A percentile compares a stretch with the other conserved stretches of the same genome.
phyloP scores from a whole-genome alignment of 1,140 invertebrate genomes.

The Drosophila aff. region DNA sequence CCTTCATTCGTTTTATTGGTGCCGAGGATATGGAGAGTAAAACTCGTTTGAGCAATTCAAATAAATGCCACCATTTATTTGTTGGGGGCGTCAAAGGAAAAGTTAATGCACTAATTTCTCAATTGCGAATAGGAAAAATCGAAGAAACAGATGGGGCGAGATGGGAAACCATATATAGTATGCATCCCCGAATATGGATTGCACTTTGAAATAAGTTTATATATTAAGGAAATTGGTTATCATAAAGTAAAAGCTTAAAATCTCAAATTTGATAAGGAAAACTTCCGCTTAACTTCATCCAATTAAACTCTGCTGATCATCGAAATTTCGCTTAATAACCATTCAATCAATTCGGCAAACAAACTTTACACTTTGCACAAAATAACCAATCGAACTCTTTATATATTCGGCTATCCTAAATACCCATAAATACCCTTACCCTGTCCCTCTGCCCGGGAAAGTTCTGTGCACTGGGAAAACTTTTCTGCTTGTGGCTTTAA shows the following conservation, averaged over 20 bases:
- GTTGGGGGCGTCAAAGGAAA: conserved; percentile 74
- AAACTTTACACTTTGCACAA: conserved; percentile 30
- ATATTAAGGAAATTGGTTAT: not conserved
- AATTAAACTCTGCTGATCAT: conserved; percentile 20
- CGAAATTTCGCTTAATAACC: conserved; percentile 37
- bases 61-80: conserved; percentile 78
- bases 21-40: conserved; percentile 47
- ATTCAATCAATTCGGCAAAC: conserved; percentile 30
- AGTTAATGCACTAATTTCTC: conserved; percentile 81
- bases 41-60: conserved; percentile 77
- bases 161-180: not conserved
- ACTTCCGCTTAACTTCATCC: conserved; percentile 10
- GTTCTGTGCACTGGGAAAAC: conserved; percentile 49
- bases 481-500: conserved; percentile 79
- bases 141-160: not conserved
- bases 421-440: conserved; percentile 52
- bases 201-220: conserved; percentile 3
- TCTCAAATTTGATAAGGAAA: not conserved
- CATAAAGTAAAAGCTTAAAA: not conserved
- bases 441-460: conserved; percentile 16
- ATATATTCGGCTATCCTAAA: conserved; percentile 42
- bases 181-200: not conserved
- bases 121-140: conserved; percentile 47
- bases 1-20: conserved; percentile 40
- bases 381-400: conserved; percentile 41